A percentile compares a stretch with the other conserved stretches of the same genome.
These are phyloP conservation scores for Seira sanloemensis DNA, from an alignment of 2,888 invertebrate genomes.

Conservation along the genomic window DNA sequence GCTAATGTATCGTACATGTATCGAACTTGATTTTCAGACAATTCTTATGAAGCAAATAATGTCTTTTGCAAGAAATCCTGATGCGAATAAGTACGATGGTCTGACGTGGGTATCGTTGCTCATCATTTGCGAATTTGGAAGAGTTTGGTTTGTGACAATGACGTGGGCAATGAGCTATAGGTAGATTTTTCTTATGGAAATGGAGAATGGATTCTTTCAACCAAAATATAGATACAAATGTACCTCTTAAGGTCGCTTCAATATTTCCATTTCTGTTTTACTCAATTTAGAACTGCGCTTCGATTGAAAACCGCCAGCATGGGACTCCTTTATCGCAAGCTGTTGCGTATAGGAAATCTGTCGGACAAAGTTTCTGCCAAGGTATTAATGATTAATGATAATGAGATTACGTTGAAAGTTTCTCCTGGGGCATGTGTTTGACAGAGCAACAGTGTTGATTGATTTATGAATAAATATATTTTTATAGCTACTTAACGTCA, in stretches of 20 bases:
- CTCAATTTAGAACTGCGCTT: conserved; percentile 75
- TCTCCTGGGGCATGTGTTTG: too few species aligned
- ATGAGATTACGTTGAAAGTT: background rate
- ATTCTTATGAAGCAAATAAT: conserved; percentile 77
- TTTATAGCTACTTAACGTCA: conserved; percentile 79
- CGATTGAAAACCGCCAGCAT: conserved; percentile 76
- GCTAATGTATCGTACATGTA: too few species aligned
- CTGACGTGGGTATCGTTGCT: conserved; percentile 77
- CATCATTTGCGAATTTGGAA: conserved; percentile 76
- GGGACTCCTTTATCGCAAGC: conserved; percentile 76
- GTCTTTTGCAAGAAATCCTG: conserved; percentile 76
- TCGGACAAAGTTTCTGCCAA: conserved; percentile 76
- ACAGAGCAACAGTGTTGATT: too few species aligned
- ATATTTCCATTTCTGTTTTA: too few species aligned
- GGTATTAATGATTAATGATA: conserved; percentile 74
- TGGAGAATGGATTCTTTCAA: too few species aligned
- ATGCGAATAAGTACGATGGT: conserved; percentile 76
- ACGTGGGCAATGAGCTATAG: conserved; percentile 78
- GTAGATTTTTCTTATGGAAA: too few species aligned
- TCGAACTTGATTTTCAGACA: conserved; percentile 75
- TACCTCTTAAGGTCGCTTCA: too few species aligned
- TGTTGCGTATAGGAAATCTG: conserved; percentile 75
- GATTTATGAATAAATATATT: too few species aligned
- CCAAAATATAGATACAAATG: too few species aligned
- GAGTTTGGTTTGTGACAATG: conserved; percentile 77